Base-by-base conservation (phyloP, 2,113 vertebrate species). In the Coturnix japonica region DNA sequence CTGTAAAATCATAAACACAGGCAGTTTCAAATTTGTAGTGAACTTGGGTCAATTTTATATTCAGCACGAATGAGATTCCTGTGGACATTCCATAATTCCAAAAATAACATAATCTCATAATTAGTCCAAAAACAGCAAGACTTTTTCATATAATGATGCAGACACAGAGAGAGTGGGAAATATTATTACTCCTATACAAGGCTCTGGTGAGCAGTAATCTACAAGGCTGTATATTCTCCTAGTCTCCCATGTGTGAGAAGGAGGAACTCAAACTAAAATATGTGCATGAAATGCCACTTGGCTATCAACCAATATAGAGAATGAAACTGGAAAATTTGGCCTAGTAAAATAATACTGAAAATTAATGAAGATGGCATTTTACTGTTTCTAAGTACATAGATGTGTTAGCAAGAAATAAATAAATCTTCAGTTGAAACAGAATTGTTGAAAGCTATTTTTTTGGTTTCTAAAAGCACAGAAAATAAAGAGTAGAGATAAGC, bases 31-130 rank as follows among this genome's bases (percentile, higher is more conserved):
- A 64, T 81, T 74, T 87, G 46, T 53, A 87, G 75, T 78, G 66
- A 92, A 87, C 79, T 56, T 78, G 44, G 35, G 71, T 90, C 75
- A 78, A 11, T 78, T 85, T 87, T 87, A 51, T 65, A 46, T 61
- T 56, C 22, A 61, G 46, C 1, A 0, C 33, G 46, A 65, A 81
- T 56, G 71, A 84, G 44, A 94, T 74, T 91, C 37, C 64, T 80
- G 63, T 63, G 67, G 53, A 86, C 30, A 75, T 72, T 76, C 19
- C 41, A 21, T 80, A 70, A 74, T 73, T 85, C 66, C 61, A 87
- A 85, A 84, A 87, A 69, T 41, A 87, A 54, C 12, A 77, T 63
- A 76, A 77, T 84, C 54, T 84, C 39, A 73, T 61, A 78, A 20
- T 17, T 57, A 75, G 64, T 72, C 35, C 71, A 81, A 87, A 73